Conservation (phyloP, 2,113 vertebrate genomes). For the Megaceryle torquata region DNA sequence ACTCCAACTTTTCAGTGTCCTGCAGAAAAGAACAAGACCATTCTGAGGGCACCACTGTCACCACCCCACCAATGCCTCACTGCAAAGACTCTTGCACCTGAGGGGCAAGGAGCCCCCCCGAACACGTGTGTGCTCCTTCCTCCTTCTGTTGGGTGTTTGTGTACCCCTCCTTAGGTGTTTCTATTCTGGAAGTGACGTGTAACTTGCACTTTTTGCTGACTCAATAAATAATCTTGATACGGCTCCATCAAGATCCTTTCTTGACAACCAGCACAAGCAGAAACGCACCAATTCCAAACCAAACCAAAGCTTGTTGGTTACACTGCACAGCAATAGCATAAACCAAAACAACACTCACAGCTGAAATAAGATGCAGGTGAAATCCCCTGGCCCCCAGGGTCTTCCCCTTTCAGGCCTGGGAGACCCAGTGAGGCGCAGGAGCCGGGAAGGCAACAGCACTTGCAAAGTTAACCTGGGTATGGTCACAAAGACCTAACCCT, state of each 20-base stretch:
- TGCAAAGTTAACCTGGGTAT: neutral
- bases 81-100: neutral
- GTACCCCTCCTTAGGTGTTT: neutral
- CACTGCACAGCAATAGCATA: neutral
- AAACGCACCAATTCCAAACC: fast-evolving
- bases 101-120: neutral
- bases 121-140: neutral
- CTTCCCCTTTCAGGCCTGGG: neutral
- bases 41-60: neutral
- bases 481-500: neutral
- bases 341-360: neutral
- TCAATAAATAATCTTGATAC: neutral
- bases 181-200: neutral
- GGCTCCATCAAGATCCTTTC: neutral
- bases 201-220: neutral
- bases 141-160: neutral
- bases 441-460: neutral
- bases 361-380: neutral
- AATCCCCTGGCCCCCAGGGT: neutral
- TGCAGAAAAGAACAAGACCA: neutral
- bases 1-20: neutral
- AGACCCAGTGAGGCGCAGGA: neutral
- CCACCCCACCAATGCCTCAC: neutral
- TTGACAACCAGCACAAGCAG: neutral
- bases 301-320: neutral